Base-by-base conservation (phyloP, 2,888 invertebrate species). In the Linyphia triangularis region DNA sequence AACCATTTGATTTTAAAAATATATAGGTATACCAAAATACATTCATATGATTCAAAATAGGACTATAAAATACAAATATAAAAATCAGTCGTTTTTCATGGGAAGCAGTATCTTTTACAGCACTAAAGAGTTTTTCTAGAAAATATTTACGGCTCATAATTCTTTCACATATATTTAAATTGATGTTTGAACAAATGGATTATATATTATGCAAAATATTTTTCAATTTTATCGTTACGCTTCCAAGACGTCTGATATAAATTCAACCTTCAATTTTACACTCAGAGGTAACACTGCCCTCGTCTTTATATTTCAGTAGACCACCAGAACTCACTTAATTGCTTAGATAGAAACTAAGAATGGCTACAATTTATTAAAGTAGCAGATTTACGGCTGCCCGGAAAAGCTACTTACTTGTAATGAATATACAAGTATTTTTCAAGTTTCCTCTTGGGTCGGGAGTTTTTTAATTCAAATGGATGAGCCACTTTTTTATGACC, bases 401-500 rank as follows among this genome's bases (percentile, higher is more conserved):
- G 24, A 65, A 78, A 81, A 57, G 24, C 37, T 24, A 69, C 81
- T 81, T 81, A 81, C 19, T 4, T 16, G 28, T 81, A 69, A 81
- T 81, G 79, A 69, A 81, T 81, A 69, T 63, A 43, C 33, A 33
- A 51, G 57, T 16, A 28, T 28, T 40, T 59, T 57, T 37, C 26
- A 19, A 37, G 30, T 19, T 9, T 59, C 22, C 57, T 63, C 28
- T 40, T 59, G 61, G 40, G 33, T 24, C 59, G 70, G 6, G 63
- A 22, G 43, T 24, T 26, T 40, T 83, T 73, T 83, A 83, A 83
- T 83, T 73, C 63, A 65, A 73, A 83, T 83, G 83, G 83, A 73
- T 40, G 24, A 65, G 22, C 28, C 16, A 16, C 10, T 63, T 83
- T 83, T 83, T 83, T 83, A 83, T 33, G 83, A 65, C 22, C 73